Conservation (phyloP, 2,797 vertebrate genomes). For the Tokudaia muenninki region DNA sequence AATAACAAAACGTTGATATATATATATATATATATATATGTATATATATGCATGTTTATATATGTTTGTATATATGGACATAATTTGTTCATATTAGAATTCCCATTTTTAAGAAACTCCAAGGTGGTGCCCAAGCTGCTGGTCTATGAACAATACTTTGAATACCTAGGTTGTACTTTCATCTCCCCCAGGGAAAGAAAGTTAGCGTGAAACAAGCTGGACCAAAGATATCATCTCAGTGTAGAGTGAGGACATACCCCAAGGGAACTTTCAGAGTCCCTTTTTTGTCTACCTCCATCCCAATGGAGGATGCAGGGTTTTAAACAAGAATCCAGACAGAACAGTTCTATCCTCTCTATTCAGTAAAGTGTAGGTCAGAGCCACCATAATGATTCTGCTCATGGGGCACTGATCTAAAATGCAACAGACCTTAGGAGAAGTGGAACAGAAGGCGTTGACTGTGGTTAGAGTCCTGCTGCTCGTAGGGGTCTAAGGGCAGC, state of each 20-base stretch:
- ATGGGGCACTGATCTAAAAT: background rate
- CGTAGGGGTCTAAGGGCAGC: background rate
- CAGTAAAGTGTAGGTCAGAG: background rate
- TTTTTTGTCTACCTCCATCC: background rate
- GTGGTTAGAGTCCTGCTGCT: background rate
- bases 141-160: background rate
- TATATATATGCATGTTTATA: background rate
- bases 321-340: background rate
- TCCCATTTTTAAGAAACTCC: constrained; percentile 13
- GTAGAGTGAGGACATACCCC: background rate
- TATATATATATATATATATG: background rate
- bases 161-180: background rate
- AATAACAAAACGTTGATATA: background rate
- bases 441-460: background rate
- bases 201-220: background rate
- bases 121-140: background rate
- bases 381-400: background rate
- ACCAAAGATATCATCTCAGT: background rate
- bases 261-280: background rate
- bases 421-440: background rate
- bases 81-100: background rate
- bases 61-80: fast-evolving
- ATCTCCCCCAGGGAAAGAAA: background rate
- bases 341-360: background rate
- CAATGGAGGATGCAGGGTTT: background rate